Conservation (phyloP, 2,888 invertebrate species). For the Drosophila recens region DNA sequence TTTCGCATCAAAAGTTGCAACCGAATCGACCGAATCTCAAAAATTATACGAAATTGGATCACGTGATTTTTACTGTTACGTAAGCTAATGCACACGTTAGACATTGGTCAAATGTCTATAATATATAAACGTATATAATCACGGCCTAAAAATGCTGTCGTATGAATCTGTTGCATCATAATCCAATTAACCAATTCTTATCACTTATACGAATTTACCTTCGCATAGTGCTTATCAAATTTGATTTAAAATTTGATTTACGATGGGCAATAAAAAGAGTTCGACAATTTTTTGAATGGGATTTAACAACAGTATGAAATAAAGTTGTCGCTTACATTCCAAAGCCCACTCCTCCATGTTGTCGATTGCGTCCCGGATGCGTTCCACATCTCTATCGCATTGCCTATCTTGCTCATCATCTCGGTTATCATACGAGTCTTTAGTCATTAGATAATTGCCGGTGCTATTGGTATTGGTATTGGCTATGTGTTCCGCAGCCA, state of each 20-base stretch:
- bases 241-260: constrained; percentile 50
- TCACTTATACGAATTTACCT: constrained; percentile 18
- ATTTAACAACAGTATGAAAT: not conserved
- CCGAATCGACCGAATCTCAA: too few species aligned
- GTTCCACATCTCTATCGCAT: constrained; percentile 73
- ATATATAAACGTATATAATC: not conserved
- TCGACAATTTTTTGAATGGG: constrained; percentile 23
- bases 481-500: constrained; percentile 52
- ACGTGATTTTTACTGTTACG: not conserved
- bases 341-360: constrained; percentile 83
- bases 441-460: constrained; percentile 17
- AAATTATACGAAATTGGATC: not conserved
- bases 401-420: constrained; percentile 56
- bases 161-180: constrained; percentile 20
- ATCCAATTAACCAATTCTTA: constrained; percentile 30
- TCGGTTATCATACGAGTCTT: constrained; percentile 49
- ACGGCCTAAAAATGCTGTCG: not conserved
- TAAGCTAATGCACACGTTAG: not conserved
- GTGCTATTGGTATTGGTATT: constrained; percentile 31
- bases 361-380: constrained; percentile 69
- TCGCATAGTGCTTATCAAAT: constrained; percentile 19
- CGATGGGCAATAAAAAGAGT: not conserved
- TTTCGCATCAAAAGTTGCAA: too few species aligned
- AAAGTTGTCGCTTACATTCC: constrained; percentile 78
- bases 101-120: not conserved